A percentile compares a stretch with the other conserved stretches of the same genome.
These are phyloP conservation scores for Rhopalosiphum padi DNA, from an alignment of 1,140 invertebrate genomes.

Conservation along the genomic window DNA sequence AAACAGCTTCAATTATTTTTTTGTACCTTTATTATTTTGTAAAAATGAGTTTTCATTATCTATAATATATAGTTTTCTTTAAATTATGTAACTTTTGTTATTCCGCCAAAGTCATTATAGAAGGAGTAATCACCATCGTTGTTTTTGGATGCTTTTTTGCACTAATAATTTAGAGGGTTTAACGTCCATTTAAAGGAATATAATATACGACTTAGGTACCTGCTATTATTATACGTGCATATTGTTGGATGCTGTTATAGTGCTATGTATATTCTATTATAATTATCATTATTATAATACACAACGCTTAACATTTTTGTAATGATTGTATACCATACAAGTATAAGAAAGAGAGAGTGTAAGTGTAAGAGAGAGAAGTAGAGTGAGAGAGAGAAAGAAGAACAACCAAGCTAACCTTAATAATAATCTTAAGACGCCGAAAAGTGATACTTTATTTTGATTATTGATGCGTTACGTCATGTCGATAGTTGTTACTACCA, in stretches of 20 bases:
- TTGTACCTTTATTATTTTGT: background rate
- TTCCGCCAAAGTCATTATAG: background rate
- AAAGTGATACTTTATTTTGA: too few species aligned
- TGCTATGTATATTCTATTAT: background rate
- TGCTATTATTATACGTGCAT: background rate
- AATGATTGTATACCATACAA: background rate
- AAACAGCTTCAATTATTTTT: background rate
- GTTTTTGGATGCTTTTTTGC: background rate
- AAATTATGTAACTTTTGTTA: background rate
- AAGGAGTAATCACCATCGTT: background rate
- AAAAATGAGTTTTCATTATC: background rate
- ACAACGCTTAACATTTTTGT: background rate
- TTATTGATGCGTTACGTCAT: too few species aligned
- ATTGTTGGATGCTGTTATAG: background rate
- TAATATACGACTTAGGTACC: background rate
- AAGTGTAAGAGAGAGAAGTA: too few species aligned
- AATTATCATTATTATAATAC: background rate
- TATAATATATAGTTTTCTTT: background rate
- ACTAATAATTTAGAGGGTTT: background rate
- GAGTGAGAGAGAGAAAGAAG: too few species aligned
- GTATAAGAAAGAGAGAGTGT: too few species aligned
- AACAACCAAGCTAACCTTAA: too few species aligned
- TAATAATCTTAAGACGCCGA: too few species aligned
- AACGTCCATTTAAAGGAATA: background rate
- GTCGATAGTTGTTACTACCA: too few species aligned